These are phyloP conservation scores for Parapsyche elsis DNA, from an alignment of 1,140 invertebrate genomes.

Conservation along the genomic window DNA sequence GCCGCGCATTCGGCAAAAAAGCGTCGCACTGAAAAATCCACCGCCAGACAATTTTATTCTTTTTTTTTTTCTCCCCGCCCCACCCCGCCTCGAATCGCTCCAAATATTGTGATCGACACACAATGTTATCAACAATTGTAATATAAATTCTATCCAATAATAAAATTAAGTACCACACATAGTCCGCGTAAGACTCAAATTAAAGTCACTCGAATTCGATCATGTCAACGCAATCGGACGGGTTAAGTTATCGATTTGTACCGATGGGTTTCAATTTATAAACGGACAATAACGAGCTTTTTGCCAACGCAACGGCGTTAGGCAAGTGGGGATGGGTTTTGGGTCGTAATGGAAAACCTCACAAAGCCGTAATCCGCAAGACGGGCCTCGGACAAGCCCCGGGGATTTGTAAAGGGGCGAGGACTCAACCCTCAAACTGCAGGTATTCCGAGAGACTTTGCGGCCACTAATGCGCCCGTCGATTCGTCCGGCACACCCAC, in stretches of 20 bases:
- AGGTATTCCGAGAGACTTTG: constrained; percentile 35
- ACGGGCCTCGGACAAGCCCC: background rate
- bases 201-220: no score
- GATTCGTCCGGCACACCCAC: background rate
- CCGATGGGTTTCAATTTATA: background rate
- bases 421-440: constrained; percentile 35
- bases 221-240: no score
- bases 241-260: no score
- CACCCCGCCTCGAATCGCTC: background rate
- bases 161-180: no score
- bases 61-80: no score
- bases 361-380: constrained; percentile 24
- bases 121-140: background rate
- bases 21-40: background rate
- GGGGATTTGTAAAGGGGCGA: constrained; percentile 9
- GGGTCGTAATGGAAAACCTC: constrained; percentile 13
- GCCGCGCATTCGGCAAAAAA: constrained; percentile 17
- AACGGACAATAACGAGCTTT: constrained; percentile 1
- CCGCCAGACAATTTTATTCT: background rate
- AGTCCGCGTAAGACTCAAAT: no score
- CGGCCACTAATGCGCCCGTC: constrained; percentile 32
- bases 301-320: background rate
- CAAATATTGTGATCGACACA: background rate
- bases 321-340: background rate
- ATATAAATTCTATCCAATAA: no score